Evolutionary conservation across 2,888 invertebrate species (phyloP), one percentile per base, ranked within the genome.

Genomic region (Cryptophagus acutangulus): DNA sequence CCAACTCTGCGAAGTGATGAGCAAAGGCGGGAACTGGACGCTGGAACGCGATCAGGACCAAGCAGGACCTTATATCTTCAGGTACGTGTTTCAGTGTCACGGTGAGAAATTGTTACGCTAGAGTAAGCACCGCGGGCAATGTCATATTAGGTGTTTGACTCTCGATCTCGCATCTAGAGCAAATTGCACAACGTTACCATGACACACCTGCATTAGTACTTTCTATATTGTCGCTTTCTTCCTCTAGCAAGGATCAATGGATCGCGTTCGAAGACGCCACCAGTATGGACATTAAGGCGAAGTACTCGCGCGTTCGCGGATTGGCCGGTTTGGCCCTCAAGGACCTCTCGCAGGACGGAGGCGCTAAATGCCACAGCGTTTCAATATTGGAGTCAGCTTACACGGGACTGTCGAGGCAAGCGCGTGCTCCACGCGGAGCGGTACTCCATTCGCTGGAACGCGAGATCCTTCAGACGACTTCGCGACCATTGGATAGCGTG

Each of bases 31-130:
- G 17, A 67, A 76, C 33, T 86, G 86, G 87, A 84, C 81, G 0
- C 62, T 85, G 45, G 85, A 86, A 60, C 74, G 87, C 40, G 86
- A 86, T 52, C 83, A 85, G 60, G 87, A 87, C 67, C 70, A 84
- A 46, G 82, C 86, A 1, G 85, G 82, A 42, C 84, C 85, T 51
- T 85, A 85, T 58, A 82, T 84, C 56, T 86, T 82, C 63, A 74
- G 75, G 79, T 38, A 38, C 14, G 6, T 13, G 25, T 43, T 31
- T 37, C 45, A 45, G 15, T 45, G 45, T 42, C 45, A 45, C 9
- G 45, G 42, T 8, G 38, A 13, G 25, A n/a, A 6, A 12, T 28
- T 13, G 15, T 36, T 37, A 43, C 43, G 43, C 12, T 43, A 43
- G 20, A 48, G 24, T 29, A 36, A 18, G 35, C 44, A 44, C 49